These are phyloP conservation scores for Hirudinaria manillensis DNA, from an alignment of 2,888 invertebrate species.

Conservation along the genomic window DNA sequence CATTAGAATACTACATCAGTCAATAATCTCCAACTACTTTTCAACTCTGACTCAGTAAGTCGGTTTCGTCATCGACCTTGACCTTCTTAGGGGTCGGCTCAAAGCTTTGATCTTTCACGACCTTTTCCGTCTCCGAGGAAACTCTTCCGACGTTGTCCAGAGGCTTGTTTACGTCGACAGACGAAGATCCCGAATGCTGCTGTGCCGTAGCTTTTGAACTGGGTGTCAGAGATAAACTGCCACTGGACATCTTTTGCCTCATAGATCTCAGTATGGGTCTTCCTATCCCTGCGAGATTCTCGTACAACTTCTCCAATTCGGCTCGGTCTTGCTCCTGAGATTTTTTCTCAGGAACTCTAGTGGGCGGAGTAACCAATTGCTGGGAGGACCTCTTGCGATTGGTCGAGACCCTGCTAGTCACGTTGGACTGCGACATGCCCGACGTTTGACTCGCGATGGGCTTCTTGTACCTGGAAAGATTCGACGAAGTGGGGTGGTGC, in stretches of 20 bases:
- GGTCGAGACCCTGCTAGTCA: not conserved
- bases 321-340: conserved; percentile 29
- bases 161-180: no score
- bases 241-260: conserved; percentile 29
- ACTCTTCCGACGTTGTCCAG: no score
- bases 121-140: no score
- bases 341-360: conserved; percentile 29
- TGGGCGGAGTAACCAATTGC: not conserved
- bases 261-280: conserved; percentile 34
- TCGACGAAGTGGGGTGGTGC: conserved; percentile 8
- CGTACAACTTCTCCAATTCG: conserved; percentile 33
- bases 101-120: no score
- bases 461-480: conserved; percentile 9
- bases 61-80: no score
- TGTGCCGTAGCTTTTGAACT: not conserved
- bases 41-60: no score
- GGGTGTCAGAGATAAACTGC: conserved; percentile 2
- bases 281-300: conserved; percentile 35
- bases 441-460: not conserved
- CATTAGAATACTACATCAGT: no score
- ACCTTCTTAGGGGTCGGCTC: conserved; percentile 3
- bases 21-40: no score
- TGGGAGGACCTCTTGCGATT: conserved; percentile 17
- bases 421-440: not conserved
- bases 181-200: no score